Base-by-base conservation (phyloP, 2,797 vertebrate genomes). In the Ctenopoma kingsleyae region DNA sequence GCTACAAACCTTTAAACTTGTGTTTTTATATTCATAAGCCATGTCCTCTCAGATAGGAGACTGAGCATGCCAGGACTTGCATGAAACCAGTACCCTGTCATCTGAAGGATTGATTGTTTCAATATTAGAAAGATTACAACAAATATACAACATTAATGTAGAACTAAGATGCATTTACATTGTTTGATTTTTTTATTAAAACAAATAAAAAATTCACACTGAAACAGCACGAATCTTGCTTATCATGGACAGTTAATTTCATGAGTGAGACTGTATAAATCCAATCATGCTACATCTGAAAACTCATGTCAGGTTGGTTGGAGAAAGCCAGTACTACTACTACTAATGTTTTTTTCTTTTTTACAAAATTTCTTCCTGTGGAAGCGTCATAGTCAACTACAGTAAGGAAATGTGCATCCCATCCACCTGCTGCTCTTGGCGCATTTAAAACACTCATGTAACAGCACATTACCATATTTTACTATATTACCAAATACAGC, bases 341-440 rank as follows among this genome's bases (percentile, higher is more conserved):
- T 54, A 6, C 4, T 27, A 1, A 53, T 59, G 61, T 63, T 12
- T 25, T 40, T 32, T 47, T 47, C 27, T 19, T 36, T 61, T 48
- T 30, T 43, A 53, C 13, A 1, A 44, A 30, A 68, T 91, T 91
- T 90, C 94, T 94, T 95, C 94, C 94, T 67, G 73, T 94, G 94
- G 94, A 94, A 94, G 94, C 53, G 23, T 80, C 63, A 76, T 69
- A 49, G 41, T 64, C 52, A 56, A 61, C 41, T 43, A 76, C 81
- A 71, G 60, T 72, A 71, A 76, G 64, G 68, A 68, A 27, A 75
- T 85, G 47, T 80, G 49, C 65, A 66, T 73, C 60, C 73, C 43
- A 55, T 81, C 67, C 44, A 43, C 78, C 73, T 11, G 17, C 59
- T 61, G 66, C 55, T 71, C 40, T 51, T 64, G 20, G 27, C 48